Conservation (phyloP, 2,797 vertebrate genomes). For the Chelon labrosus region DNA sequence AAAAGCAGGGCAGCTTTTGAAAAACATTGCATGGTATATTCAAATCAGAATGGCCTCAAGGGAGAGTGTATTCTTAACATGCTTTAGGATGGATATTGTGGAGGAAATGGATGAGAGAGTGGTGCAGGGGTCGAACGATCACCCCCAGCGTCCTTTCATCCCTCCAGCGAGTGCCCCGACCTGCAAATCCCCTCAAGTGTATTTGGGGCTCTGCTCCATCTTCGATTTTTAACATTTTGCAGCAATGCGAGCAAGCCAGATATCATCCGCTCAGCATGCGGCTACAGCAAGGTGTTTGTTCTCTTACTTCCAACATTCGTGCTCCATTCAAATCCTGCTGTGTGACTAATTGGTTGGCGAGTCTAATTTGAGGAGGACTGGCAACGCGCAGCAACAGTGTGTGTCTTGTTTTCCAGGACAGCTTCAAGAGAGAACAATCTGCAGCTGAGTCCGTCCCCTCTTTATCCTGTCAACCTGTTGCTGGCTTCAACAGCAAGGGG, state of each 20-base stretch:
- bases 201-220: constrained; percentile 17
- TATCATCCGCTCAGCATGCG: constrained; percentile 40
- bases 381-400: constrained; percentile 15
- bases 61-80: constrained; percentile 40
- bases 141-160: constrained; percentile 48
- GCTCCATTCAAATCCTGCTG: constrained; percentile 36
- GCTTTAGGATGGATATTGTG: constrained; percentile 37
- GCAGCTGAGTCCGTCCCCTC: constrained; percentile 12
- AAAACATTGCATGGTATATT: constrained; percentile 39
- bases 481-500: constrained; percentile 24
- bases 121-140: constrained; percentile 17
- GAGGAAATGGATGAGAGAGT: constrained; percentile 38
- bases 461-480: constrained; percentile 27
- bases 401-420: constrained; percentile 31
- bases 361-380: constrained; percentile 21
- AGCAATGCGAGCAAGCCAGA: constrained; percentile 30
- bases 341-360: constrained; percentile 63
- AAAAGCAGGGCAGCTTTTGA: not conserved
- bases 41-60: constrained; percentile 24
- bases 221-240: constrained; percentile 29
- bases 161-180: not conserved
- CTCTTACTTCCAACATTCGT: constrained; percentile 36
- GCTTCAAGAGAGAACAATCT: constrained; percentile 28
- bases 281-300: constrained; percentile 46
- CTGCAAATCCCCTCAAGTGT: constrained; percentile 33